Evolutionary conservation across 2,888 invertebrate genomes (phyloP).

Genomic region (Odontocolon sp.): DNA sequence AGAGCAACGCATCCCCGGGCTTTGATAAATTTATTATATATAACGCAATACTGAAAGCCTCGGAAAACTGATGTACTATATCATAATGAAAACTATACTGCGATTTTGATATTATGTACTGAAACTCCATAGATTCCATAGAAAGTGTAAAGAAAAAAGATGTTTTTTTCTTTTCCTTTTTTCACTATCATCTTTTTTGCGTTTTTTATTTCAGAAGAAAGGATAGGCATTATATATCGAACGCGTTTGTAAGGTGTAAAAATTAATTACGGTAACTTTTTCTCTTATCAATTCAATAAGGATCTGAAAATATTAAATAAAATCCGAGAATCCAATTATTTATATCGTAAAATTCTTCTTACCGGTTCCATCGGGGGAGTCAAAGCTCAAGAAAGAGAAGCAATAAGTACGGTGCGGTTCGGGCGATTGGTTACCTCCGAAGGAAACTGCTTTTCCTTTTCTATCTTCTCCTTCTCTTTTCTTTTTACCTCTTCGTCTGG

Average conservation of each 20-base stretch:
- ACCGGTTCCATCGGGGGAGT: background rate
- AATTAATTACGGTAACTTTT: too few species aligned
- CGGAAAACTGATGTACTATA: background rate
- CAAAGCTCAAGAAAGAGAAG: slow-evolving; percentile 4
- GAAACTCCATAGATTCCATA: too few species aligned
- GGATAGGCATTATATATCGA: too few species aligned
- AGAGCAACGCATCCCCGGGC: slow-evolving; percentile 10
- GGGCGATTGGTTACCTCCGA: slow-evolving; percentile 51
- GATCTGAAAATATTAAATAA: slow-evolving; percentile 17
- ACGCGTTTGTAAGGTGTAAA: too few species aligned
- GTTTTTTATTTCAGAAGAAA: too few species aligned
- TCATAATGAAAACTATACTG: too few species aligned
- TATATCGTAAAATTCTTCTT: background rate
- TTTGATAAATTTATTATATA: slow-evolving; percentile 37
- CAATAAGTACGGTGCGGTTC: slow-evolving; percentile 10
- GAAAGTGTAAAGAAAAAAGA: too few species aligned
- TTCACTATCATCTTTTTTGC: too few species aligned
- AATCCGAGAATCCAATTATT: slow-evolving; percentile 46
- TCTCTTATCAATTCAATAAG: slow-evolving; percentile 7
- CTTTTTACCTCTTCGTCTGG: too few species aligned
- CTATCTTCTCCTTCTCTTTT: slow-evolving; percentile 16
- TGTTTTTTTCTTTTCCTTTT: too few species aligned
- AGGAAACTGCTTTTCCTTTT: slow-evolving; percentile 22
- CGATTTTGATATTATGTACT: too few species aligned
- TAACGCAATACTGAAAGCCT: slow-evolving; percentile 14